Percentiles rank a stretch among this genome's conserved stretches.
phyloP scores from a whole-genome alignment of 2,113 vertebrate genomes.

The Corythaixoides concolor region DNA sequence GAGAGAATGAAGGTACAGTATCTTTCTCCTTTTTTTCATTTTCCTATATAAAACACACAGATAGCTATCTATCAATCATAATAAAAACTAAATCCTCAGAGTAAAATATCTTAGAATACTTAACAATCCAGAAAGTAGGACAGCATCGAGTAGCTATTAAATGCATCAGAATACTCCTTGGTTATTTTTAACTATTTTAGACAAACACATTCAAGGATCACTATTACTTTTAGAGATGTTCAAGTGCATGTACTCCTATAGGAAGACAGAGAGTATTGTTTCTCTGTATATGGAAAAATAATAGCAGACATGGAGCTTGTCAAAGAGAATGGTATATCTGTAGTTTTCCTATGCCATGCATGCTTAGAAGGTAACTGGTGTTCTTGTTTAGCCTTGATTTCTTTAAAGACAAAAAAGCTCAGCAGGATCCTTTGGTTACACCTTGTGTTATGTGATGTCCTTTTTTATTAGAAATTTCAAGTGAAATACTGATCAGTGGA shows the following conservation, averaged over 20 bases:
- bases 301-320: neutral
- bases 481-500: neutral
- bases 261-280: neutral
- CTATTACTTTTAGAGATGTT: neutral
- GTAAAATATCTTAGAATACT: neutral
- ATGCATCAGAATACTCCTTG: neutral
- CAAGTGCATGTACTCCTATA: neutral
- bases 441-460: neutral
- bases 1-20: neutral
- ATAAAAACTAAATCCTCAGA: neutral
- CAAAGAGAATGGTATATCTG: neutral
- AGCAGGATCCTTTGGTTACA: neutral
- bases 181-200: neutral
- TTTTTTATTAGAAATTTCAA: neutral
- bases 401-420: neutral
- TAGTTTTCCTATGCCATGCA: neutral
- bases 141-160: neutral
- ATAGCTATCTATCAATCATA: neutral
- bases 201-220: neutral
- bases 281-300: neutral
- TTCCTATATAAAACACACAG: neutral
- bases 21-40: neutral
- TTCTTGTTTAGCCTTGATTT: neutral
- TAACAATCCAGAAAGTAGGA: neutral
- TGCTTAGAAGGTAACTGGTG: neutral